Percentiles rank a stretch among this genome's conserved stretches.
Conservation (phyloP, 2,888 invertebrate species). For the Augiades crinisus region DNA sequence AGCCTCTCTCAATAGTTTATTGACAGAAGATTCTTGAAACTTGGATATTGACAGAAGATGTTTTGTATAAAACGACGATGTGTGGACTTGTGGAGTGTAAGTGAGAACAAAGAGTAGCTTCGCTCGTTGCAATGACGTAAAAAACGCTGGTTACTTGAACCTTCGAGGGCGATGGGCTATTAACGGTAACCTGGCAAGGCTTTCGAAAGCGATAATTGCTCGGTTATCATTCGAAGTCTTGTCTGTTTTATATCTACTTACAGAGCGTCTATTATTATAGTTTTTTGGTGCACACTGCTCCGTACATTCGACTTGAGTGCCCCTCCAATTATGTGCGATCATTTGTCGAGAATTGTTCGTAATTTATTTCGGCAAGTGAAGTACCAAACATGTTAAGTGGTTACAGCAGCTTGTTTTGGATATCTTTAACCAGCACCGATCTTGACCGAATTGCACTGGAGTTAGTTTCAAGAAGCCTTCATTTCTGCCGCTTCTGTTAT, state of each 20-base stretch:
- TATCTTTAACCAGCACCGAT: too few relatives aligned
- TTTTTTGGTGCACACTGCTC: not conserved
- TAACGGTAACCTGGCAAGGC: conserved; percentile 44
- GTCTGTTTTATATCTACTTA: conserved; percentile 49
- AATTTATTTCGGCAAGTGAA: too few relatives aligned
- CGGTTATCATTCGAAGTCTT: conserved; percentile 52
- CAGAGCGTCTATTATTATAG: conserved; percentile 1
- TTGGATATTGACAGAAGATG: not conserved
- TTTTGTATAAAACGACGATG: not conserved
- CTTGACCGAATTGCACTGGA: too few relatives aligned
- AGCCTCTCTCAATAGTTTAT: too few relatives aligned
- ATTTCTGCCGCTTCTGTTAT: too few relatives aligned
- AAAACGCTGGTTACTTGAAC: conserved; percentile 37
- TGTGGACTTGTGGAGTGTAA: not conserved
- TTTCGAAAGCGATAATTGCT: conserved; percentile 55
- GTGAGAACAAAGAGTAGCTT: not conserved
- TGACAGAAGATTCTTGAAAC: too few relatives aligned
- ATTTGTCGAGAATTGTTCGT: too few relatives aligned
- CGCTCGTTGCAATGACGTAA: not conserved
- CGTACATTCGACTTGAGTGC: not conserved
- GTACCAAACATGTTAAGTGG: too few relatives aligned
- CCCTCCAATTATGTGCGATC: not conserved
- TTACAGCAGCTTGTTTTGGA: too few relatives aligned
- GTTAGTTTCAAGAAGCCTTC: too few relatives aligned
- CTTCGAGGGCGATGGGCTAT: conserved; percentile 44